Evolutionary conservation across 2,888 invertebrate species (phyloP), one percentile per base, ranked within the genome.

Genomic region (Cataglyphis albicans): DNA sequence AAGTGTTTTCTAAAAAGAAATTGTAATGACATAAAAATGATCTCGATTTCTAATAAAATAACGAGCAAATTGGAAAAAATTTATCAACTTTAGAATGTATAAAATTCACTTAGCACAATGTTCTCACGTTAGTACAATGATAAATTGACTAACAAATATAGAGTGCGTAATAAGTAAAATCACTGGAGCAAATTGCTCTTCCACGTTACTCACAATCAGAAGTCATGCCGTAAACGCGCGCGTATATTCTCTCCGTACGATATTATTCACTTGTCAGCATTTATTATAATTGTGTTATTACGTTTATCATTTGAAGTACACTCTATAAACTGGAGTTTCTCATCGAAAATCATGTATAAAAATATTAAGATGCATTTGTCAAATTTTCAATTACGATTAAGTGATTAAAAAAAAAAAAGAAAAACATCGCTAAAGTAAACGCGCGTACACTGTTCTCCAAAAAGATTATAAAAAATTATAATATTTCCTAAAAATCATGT

Each of bases 191-290:
- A 91, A 92, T 92, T 91, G 84, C 83, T 84, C 84, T 81, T 87
- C 55, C 65, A 76, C 86, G 55, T 84, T 73, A 82, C 61, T 74
- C 59, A n/a, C 64, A 38, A 10, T 44, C 7, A 52, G 52, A 44
- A 52, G 76, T 76, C 75, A 84, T 83, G 78, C 75, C 86, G 82
- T 82, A 86, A 84, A 88, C 86, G 6, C 35, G 35, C 35, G 35
- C 35, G 84, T 87, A 84, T 52, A 84, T 74, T 87, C 88, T 87
- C 88, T 82, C 86, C 84, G 72, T 74, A 83, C 83, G 81, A 81
- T 83, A 93, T 93, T 93, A 93, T 93, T 93, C 93, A 93, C 91
- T 93, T 93, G 89, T 84, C 87, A 48, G 70, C 88, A 89, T 91
- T 89, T 90, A 89, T 89, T 85, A 86, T 87, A 90, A 91, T 92